A percentile compares a stretch with the other conserved stretches of the same genome.
Evolutionary conservation across 1,140 invertebrate species (phyloP).

Genomic region (Zaprionus ghesquierei): DNA sequence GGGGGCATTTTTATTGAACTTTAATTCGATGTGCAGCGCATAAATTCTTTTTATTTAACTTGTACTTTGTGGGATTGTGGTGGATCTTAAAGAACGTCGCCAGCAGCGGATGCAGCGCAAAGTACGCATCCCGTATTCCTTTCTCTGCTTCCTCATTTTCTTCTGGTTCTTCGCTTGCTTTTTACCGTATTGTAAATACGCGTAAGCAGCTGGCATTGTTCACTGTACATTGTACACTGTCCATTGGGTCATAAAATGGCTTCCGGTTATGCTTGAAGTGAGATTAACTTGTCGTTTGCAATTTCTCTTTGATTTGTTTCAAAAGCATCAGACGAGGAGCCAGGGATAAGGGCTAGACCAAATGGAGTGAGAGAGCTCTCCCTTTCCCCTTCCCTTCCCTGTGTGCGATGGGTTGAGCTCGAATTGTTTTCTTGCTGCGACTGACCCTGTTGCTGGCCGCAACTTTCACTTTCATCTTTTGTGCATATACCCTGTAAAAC

Average conservation of each 20-base stretch:
- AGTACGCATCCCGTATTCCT: constrained; percentile 11
- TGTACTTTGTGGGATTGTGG: constrained; percentile 52
- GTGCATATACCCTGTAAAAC: constrained; percentile 14
- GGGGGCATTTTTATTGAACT: constrained; percentile 66
- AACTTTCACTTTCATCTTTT: constrained; percentile 70
- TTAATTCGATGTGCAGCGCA: constrained; percentile 67
- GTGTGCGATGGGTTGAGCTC: constrained; percentile 8
- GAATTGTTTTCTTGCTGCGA: constrained; percentile 22
- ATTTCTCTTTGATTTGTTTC: constrained; percentile 82
- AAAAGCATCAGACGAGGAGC: constrained; percentile 7
- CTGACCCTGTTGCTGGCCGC: constrained; percentile 33
- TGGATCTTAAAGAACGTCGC: constrained; percentile 25
- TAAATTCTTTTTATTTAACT: constrained; percentile 71
- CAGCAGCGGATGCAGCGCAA: constrained; percentile 48
- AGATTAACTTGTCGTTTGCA: constrained; percentile 83
- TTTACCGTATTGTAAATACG: constrained; percentile 39
- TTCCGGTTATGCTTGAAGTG: constrained; percentile 81
- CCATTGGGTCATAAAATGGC: constrained; percentile 81
- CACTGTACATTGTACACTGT: constrained; percentile 53
- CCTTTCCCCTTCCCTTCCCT: not conserved
- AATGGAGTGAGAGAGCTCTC: not conserved
- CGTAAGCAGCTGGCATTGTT: constrained; percentile 35
- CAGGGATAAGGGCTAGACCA: not conserved
- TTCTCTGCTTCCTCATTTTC: constrained; percentile 6
- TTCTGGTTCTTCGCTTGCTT: not conserved